Evolutionary conservation across 2,797 vertebrate genomes (phyloP), one percentile per base, ranked within the genome.

Genomic region (Macropus fuliginosus): DNA sequence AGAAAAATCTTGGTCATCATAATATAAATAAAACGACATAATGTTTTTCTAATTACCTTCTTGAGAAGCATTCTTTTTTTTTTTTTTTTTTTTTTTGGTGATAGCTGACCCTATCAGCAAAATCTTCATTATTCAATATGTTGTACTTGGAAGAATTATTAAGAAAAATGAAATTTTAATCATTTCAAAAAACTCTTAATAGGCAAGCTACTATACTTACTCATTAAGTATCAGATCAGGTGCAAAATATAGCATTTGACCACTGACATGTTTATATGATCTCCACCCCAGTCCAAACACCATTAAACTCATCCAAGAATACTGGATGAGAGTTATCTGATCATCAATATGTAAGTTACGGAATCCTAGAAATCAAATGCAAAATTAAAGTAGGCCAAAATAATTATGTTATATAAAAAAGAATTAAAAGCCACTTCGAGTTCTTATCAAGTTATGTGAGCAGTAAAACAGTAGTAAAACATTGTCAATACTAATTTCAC

Each of bases 231-330:
- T 97, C 96, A 99, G 98, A 98, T 99, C 99, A 52, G 99, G 99
- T 46, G 99, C 99, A 98, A 99, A 99, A 98, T 99, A 99, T 0
- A 99, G 98, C 99, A 99, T 99, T 98, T 99, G 99, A 54, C 99
- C 99, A 97, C 99, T 99, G 98, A 99, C 99, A 0, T 99, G 99
- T 96, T 99, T 99, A 98, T 99, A 99, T 90, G 99, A 99, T 96
- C 99, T 99, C 99, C 99, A 99, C 1, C 99, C 99, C 62, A 99
- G 98, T 0, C 99, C 99, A 97, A 99, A 99, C 94, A 99, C 99
- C 99, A 99, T 99, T 93, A 99, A 98, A 98, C 99, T 99, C 99
- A 99, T 99, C 99, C 99, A 99, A 0, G 99, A 99, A 98, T 99
- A 99, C 97, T 99, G 99, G 96, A 99, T 99, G n/a, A 99, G 99